Evolutionary conservation across 2,888 invertebrate species (phyloP).

Genomic region (Torymus auratus): DNA sequence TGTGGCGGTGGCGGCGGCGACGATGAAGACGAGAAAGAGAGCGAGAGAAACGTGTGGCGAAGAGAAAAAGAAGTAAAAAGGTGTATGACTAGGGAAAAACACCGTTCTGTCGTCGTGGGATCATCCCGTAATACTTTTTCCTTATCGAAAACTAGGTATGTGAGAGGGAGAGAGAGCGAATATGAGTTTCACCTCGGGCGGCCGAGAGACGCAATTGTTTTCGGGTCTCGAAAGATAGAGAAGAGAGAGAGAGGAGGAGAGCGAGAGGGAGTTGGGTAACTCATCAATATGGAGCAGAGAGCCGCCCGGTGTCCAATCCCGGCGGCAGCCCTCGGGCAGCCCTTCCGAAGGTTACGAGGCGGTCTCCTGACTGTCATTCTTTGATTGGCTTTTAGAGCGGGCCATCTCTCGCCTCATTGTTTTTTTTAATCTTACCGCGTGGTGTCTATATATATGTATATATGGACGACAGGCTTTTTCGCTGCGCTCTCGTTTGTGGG

Average conservation of each 20-base stretch:
- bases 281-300: constrained; percentile 76
- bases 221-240: constrained; percentile 21
- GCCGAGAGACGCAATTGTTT: constrained; percentile 55
- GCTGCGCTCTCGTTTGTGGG: constrained; percentile 47
- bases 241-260: constrained; percentile 16
- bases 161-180: constrained; percentile 10
- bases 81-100: too few relatives aligned
- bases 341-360: constrained; percentile 73
- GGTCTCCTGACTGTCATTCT: constrained; percentile 74
- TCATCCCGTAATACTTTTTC: too few relatives aligned
- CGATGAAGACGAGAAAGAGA: too few relatives aligned
- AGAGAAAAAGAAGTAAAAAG: too few relatives aligned
- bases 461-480: constrained; percentile 54
- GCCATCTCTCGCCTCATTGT: constrained; percentile 62
- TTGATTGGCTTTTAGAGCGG: constrained; percentile 75
- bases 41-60: too few relatives aligned
- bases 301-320: constrained; percentile 72
- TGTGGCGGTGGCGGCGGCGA: too few relatives aligned
- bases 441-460: not conserved
- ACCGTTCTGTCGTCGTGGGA: too few relatives aligned
- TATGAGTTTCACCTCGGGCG: not conserved
- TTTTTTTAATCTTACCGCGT: constrained; percentile 59
- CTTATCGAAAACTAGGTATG: not conserved
- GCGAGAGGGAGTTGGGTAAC: constrained; percentile 60
- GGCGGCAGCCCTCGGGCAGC: constrained; percentile 71